phyloP scores from a whole-genome alignment of 2,888 invertebrate species.

The Drosophila anceps region DNA sequence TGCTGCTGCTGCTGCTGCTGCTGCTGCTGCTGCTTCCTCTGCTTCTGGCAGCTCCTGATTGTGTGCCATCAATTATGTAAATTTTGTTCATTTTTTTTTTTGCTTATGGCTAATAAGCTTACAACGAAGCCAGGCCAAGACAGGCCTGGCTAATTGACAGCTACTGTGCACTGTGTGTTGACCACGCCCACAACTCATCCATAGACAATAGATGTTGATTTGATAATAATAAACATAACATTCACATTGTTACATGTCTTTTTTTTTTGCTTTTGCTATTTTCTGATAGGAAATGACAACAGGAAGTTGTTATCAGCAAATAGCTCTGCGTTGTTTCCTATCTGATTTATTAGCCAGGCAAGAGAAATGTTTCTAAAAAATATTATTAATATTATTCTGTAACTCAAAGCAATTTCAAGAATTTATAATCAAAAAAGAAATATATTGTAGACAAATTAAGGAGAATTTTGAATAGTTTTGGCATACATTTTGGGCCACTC shows the following conservation, averaged over 20 bases:
- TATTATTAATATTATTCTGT: not conserved
- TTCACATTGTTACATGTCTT: constrained; percentile 18
- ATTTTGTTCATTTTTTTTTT: constrained; percentile 52
- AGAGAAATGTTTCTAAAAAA: not conserved
- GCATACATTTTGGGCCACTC: no score
- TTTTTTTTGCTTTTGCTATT: not conserved
- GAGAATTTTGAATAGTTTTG: no score
- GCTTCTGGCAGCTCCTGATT: constrained; percentile 37
- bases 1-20: not conserved
- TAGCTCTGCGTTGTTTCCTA: constrained; percentile 10
- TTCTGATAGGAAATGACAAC: constrained; percentile 31
- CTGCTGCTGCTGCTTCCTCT: constrained; percentile 2
- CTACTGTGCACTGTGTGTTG: constrained; percentile 58
- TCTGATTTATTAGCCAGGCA: constrained; percentile 2
- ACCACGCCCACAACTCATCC: constrained; percentile 19
- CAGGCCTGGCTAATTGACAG: constrained; percentile 67
- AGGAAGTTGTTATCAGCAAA: constrained; percentile 26
- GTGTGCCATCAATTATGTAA: constrained; percentile 80
- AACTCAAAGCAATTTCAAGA: not conserved
- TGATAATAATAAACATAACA: constrained; percentile 28
- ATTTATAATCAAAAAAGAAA: not conserved
- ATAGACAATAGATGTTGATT: constrained; percentile 34
- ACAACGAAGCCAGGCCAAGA: constrained; percentile 54
- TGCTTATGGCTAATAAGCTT: constrained; percentile 67
- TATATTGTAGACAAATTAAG: not conserved